A percentile compares a stretch with the other conserved stretches of the same genome.
These are phyloP conservation scores for Aleiodes sp. DNA, from an alignment of 1,140 invertebrate genomes.

Conservation along the genomic window DNA sequence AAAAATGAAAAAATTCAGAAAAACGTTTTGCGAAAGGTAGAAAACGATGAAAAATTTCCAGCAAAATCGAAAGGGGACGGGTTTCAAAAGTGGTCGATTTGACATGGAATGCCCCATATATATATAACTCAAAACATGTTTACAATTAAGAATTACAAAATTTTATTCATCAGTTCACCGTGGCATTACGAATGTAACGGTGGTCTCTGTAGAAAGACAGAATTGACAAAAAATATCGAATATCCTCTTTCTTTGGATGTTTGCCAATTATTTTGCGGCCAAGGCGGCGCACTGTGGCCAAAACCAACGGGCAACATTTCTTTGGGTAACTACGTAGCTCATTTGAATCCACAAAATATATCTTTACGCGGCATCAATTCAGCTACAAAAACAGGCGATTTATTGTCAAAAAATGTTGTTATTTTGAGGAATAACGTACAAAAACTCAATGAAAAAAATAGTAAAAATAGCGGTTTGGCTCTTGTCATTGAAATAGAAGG, in stretches of 20 bases:
- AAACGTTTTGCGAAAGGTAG: too few relatives aligned
- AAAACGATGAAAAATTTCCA: too few relatives aligned
- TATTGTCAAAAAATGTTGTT: constrained; percentile 60
- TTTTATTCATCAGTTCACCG: constrained; percentile 43
- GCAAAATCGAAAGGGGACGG: too few relatives aligned
- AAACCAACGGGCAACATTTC: constrained; percentile 73
- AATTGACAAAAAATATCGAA: constrained; percentile 47
- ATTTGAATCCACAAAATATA: constrained; percentile 71
- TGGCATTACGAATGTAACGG: constrained; percentile 59
- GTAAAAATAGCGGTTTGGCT: constrained; percentile 42
- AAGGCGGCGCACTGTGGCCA: constrained; percentile 76
- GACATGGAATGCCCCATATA: too few relatives aligned
- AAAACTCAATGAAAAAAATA: constrained; percentile 24
- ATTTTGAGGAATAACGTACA: constrained; percentile 46
- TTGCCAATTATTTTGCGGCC: constrained; percentile 58
- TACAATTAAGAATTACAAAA: background rate
- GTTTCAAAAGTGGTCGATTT: too few relatives aligned
- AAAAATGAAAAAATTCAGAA: too few relatives aligned
- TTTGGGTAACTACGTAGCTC: constrained; percentile 69
- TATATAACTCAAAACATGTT: too few relatives aligned
- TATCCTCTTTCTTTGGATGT: constrained; percentile 48
- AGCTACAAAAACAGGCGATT: constrained; percentile 53
- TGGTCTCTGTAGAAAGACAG: constrained; percentile 53
- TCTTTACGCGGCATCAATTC: constrained; percentile 59
- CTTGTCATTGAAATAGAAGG: constrained; percentile 51